Evolutionary conservation across 1,140 invertebrate genomes (phyloP).

Genomic region (Bombus sylvicola): DNA sequence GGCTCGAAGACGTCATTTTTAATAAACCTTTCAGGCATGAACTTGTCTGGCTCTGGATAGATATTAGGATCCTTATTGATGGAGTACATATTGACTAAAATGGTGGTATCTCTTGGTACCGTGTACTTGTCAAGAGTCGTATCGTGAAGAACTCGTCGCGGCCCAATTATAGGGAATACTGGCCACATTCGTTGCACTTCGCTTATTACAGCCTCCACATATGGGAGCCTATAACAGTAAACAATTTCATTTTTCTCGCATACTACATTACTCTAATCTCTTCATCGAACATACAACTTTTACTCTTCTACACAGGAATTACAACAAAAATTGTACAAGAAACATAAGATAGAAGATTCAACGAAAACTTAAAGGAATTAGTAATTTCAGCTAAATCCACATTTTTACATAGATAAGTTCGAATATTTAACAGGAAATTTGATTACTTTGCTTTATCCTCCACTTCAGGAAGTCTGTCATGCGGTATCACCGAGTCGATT

Average conservation of each 20-base stretch:
- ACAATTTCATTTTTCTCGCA: conserved; percentile 9
- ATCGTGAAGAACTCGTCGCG: conserved; percentile 85
- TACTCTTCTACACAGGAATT: background rate
- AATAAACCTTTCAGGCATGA: conserved; percentile 89
- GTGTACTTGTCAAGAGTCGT: conserved; percentile 85
- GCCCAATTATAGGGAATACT: conserved; percentile 87
- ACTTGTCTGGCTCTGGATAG: conserved; percentile 87
- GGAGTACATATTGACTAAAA: conserved; percentile 86
- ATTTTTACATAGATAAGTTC: background rate
- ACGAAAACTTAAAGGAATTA: background rate
- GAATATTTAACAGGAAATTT: conserved; percentile 38
- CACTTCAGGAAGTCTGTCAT: conserved; percentile 74
- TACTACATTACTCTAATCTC: background rate
- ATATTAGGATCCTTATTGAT: conserved; percentile 85
- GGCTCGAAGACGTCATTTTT: conserved; percentile 73
- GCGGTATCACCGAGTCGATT: conserved; percentile 84
- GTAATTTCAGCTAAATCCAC: background rate
- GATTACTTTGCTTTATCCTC: conserved; percentile 79
- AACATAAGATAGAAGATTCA: background rate
- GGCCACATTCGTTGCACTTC: conserved; percentile 86
- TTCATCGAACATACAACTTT: background rate
- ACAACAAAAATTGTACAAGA: background rate
- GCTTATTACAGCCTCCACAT: conserved; percentile 86
- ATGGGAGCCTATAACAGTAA: conserved; percentile 83
- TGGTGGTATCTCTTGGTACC: conserved; percentile 87